Percentiles rank a stretch among this genome's conserved stretches.
Evolutionary conservation across 1,140 invertebrate species (phyloP).

Genomic region (Paralvinella palmiformis): DNA sequence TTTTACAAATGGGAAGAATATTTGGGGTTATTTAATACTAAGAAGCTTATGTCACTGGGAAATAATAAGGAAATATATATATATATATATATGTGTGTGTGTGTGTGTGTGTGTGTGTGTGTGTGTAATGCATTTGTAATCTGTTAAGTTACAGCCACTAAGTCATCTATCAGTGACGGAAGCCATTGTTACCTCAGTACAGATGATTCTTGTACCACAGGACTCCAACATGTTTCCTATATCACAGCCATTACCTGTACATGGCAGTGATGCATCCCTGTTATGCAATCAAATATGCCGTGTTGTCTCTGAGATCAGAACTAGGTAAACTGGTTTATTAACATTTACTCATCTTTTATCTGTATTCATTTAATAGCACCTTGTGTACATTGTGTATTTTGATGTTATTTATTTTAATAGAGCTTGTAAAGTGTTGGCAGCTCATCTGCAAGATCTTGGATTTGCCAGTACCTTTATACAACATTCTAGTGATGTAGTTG

Average conservation of each 20-base stretch:
- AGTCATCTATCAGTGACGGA: conserved; percentile 37
- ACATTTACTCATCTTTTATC: neutral
- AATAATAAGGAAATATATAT: neutral
- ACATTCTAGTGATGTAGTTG: conserved; percentile 34
- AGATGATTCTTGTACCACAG: conserved; percentile 36
- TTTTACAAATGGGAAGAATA: no score
- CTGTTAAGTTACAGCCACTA: conserved; percentile 24
- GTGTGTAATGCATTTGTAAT: neutral
- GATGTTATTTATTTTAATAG: conserved; percentile 18
- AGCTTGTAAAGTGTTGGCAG: conserved; percentile 42
- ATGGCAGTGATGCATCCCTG: conserved; percentile 35
- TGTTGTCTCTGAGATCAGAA: conserved; percentile 46
- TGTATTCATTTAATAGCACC: neutral
- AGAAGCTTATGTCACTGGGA: no score
- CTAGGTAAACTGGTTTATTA: conserved; percentile 22
- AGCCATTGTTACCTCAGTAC: conserved; percentile 38
- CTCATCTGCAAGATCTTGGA: conserved; percentile 37
- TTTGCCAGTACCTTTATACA: conserved; percentile 46
- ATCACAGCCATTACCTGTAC: conserved; percentile 32
- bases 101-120: neutral
- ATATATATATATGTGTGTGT: neutral
- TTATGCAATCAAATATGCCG: conserved; percentile 43
- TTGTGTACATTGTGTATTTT: neutral
- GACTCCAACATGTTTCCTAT: conserved; percentile 26
- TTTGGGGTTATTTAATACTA: no score